Evolutionary conservation across 37 sponge, comb jelly and placozoan genomes (phyloP).

Genomic region (Beroe ovata): DNA sequence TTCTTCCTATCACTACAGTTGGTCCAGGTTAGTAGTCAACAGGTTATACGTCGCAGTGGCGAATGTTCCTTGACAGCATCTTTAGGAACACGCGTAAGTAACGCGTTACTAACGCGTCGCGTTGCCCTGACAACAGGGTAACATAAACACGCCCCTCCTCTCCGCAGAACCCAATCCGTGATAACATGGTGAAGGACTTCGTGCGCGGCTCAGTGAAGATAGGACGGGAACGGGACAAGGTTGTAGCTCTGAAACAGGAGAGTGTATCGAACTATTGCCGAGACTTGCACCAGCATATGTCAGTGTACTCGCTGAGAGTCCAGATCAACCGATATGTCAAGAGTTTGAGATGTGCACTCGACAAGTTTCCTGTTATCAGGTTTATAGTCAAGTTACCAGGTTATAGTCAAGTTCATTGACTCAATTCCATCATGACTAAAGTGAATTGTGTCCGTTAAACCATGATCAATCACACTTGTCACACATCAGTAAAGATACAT

Average conservation of each 20-base stretch:
- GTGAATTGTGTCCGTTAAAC: no score
- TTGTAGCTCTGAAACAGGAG: constrained; percentile 58
- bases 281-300: constrained; percentile 38
- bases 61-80: no score
- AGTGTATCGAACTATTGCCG: constrained; percentile 21
- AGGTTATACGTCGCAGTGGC: no score
- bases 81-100: no score
- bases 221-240: constrained; percentile 50
- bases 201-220: constrained; percentile 54
- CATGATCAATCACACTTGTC: no score
- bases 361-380: constrained; percentile 57
- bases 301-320: constrained; percentile 37
- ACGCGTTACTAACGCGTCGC: no score
- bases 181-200: constrained; percentile 65
- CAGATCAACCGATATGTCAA: constrained; percentile 36
- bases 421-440: not conserved
- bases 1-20: constrained; percentile 34
- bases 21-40: constrained; percentile 15
- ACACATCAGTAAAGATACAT: no score
- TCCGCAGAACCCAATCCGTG: constrained; percentile 33
- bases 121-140: no score
- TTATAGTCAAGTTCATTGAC: not conserved
- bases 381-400: no score
- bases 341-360: constrained; percentile 1
- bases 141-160: no score